These are phyloP conservation scores for Thinocorus orbignyianus DNA, from an alignment of 2,113 vertebrate genomes.

Conservation along the genomic window DNA sequence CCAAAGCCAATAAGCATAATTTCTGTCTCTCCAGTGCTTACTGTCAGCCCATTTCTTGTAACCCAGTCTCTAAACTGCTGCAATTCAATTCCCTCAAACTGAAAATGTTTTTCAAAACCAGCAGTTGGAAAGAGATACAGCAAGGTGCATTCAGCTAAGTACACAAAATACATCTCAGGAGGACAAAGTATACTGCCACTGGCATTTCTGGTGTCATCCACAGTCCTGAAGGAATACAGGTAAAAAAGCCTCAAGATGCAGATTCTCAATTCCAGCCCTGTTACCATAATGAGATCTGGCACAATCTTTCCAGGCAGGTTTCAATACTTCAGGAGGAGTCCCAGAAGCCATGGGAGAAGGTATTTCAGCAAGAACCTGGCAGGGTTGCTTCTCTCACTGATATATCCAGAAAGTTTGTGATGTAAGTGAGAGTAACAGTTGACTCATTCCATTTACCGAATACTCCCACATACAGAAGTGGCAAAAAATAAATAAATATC, in stretches of 20 bases:
- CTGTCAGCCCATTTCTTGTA: conserved; percentile 22
- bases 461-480: not conserved
- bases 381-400: not conserved
- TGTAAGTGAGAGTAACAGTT: not conserved
- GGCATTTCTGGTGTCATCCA: not conserved
- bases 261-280: not conserved
- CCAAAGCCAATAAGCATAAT: conserved; percentile 25
- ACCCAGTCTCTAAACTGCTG: not conserved
- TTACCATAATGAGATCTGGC: not conserved
- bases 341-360: not conserved
- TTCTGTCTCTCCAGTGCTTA: not conserved
- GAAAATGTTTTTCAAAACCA: not conserved
- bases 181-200: not conserved
- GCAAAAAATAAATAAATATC: not conserved
- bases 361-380: not conserved
- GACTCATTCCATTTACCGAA: not conserved
- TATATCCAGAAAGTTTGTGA: not conserved
- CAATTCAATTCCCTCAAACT: conserved; percentile 1
- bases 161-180: not conserved
- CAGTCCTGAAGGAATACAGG: not conserved
- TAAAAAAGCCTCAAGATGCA: not conserved
- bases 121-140: not conserved
- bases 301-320: not conserved
- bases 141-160: not conserved
- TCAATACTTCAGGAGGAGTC: not conserved